Base-by-base conservation (phyloP, 2,797 vertebrate species). In the Brotula barbata region DNA sequence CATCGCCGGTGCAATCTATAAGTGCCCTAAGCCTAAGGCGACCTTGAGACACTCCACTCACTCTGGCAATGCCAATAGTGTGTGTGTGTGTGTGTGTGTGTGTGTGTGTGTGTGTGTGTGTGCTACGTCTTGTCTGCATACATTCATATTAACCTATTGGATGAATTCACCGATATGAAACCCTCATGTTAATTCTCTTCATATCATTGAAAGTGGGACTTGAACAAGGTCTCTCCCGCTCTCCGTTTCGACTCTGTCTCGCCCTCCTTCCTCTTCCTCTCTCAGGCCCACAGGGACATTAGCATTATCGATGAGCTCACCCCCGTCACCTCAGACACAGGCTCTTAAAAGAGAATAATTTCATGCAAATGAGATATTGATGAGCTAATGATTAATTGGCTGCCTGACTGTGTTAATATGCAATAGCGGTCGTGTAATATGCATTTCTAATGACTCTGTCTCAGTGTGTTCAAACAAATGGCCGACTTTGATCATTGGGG, bases 281-380 rank as follows among this genome's bases (percentile, higher is more conserved):
- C 87, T 87, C 93, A 91, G 89, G 91, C 90, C 93, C 93, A 91
- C 92, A 88, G 93, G 87, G 80, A 88, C 88, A 98, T 99, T 98
- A 96, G 88, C 97, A 98, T 98, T 98, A 98, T 98, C 94, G 91
- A 99, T 97, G 94, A 96, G 92, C 91, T 94, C 95, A 95, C 93
- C 95, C 25, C 87, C 84, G 92, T 97, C 95, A 98, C 94, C 95
- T 93, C 92, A 93, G 94, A 96, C 94, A 91, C 91, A 88, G 92
- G 94, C 92, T 93, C 94, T 95, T 96, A 95, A 96, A 95, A 96
- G 94, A 94, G 93, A 97, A 97, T 95, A 95, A 95, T 94, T 95
- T 97, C 95, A 99, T 99, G 96, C 92, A 98, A 95, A 99, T 96
- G 89, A 94, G 91, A 91, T 99, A 99, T 99, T 92, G 97, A 99